Conservation (phyloP, 2,113 vertebrate species). For the Cromileptes altivelis region DNA sequence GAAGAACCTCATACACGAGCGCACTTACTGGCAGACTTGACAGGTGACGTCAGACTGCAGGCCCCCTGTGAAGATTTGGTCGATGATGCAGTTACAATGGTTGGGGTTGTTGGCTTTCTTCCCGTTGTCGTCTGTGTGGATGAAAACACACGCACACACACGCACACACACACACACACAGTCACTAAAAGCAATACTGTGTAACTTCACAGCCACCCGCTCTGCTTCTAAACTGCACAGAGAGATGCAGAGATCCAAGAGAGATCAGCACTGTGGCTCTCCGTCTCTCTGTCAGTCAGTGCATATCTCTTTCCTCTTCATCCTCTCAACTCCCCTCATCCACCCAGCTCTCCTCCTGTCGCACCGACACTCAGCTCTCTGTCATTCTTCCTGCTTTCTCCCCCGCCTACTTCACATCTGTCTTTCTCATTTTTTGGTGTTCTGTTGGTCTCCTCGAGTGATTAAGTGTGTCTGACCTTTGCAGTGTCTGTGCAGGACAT, state of each 20-base stretch:
- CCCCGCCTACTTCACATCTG: neutral
- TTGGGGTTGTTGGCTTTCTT: slow-evolving; percentile 99
- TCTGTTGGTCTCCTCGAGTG: neutral
- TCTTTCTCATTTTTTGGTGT: neutral
- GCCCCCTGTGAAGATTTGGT: slow-evolving; percentile 98
- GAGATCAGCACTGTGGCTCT: neutral
- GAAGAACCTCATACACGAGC: neutral
- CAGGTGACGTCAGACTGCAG: slow-evolving; percentile 98
- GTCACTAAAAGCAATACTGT: slow-evolving; percentile 31
- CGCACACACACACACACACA: slow-evolving; percentile 11
- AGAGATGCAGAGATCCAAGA: slow-evolving; percentile 7
- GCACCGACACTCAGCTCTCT: neutral
- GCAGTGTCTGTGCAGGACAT: slow-evolving; percentile 98
- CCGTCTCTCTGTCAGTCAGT: neutral
- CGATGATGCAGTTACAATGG: slow-evolving; percentile 99
- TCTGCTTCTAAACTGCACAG: slow-evolving; percentile 20
- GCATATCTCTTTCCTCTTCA: neutral
- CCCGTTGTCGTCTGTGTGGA: slow-evolving; percentile 90
- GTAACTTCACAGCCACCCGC: slow-evolving; percentile 17
- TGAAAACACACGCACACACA: slow-evolving; percentile 6
- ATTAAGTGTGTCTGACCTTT: slow-evolving; percentile 86
- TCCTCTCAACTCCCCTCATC: slow-evolving; percentile 3
- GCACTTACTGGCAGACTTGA: slow-evolving; percentile 96
- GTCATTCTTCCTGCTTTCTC: neutral
- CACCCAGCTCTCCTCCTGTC: neutral